phyloP scores from a whole-genome alignment of 2,888 invertebrate species.

The Lasius fuliginosus region DNA sequence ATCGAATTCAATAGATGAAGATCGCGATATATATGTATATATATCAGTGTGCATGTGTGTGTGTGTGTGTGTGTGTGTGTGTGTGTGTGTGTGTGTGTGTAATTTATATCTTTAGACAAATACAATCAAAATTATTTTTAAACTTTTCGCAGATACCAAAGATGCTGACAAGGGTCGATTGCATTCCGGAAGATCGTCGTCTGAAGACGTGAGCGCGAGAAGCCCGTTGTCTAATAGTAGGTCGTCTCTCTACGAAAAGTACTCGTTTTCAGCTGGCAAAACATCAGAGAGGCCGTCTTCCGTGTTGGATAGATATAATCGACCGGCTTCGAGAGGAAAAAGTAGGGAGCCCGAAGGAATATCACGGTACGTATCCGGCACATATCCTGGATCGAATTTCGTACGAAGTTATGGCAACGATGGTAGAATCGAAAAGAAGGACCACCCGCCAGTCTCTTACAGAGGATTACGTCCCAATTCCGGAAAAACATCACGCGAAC shows the following conservation, averaged over 20 bases:
- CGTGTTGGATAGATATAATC: slow-evolving; percentile 82
- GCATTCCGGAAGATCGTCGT: slow-evolving; percentile 75
- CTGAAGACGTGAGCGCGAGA: slow-evolving; percentile 78
- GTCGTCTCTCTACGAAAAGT: slow-evolving; percentile 81
- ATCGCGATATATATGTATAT: no score
- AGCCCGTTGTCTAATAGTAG: slow-evolving; percentile 80
- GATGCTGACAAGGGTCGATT: slow-evolving; percentile 80
- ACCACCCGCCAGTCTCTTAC: slow-evolving; percentile 86
- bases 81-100: no score
- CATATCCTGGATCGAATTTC: slow-evolving; percentile 80
- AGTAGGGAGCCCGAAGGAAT: slow-evolving; percentile 80
- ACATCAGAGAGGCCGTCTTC: slow-evolving; percentile 81
- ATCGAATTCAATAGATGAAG: no score
- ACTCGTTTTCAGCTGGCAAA: slow-evolving; percentile 78
- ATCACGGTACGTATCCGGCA: slow-evolving; percentile 79
- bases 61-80: no score
- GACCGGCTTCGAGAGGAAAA: slow-evolving; percentile 80
- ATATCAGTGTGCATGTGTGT: no score
- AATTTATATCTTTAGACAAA: not conserved
- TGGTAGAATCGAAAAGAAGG: slow-evolving; percentile 83
- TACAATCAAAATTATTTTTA: not conserved
- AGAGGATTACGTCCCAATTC: slow-evolving; percentile 82
- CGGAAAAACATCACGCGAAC: slow-evolving; percentile 87
- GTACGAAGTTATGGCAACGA: slow-evolving; percentile 78
- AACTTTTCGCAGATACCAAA: slow-evolving; percentile 77